phyloP scores from a whole-genome alignment of 2,797 vertebrate genomes.

The Anguilla obscura region DNA sequence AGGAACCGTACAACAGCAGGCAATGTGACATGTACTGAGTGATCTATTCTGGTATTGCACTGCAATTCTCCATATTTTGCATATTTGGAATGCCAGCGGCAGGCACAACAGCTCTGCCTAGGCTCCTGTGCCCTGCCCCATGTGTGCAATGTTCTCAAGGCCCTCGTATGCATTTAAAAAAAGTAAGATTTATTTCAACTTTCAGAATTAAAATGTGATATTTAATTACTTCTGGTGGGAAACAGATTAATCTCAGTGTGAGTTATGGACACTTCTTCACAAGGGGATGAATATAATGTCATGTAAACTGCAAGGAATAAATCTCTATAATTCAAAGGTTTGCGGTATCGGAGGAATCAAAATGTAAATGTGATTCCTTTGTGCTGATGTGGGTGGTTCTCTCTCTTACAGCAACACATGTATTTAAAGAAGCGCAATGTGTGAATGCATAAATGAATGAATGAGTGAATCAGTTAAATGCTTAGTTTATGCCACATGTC shows the following conservation, averaged over 20 bases:
- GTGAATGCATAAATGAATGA: conserved; percentile 5
- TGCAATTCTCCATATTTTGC: neutral
- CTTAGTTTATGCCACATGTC: conserved; percentile 11
- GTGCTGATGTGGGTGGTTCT: conserved; percentile 77
- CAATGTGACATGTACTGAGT: neutral
- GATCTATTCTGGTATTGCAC: neutral
- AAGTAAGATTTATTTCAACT: conserved; percentile 81
- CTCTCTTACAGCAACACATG: conserved; percentile 69
- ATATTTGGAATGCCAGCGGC: conserved; percentile 16
- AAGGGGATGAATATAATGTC: conserved; percentile 81
- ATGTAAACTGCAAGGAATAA: conserved; percentile 76
- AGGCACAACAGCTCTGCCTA: neutral
- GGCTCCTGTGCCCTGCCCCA: conserved; percentile 32
- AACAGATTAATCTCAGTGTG: conserved; percentile 75
- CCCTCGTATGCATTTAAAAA: conserved; percentile 70
- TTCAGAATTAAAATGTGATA: conserved; percentile 78
- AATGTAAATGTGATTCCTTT: conserved; percentile 82
- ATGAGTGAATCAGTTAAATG: neutral
- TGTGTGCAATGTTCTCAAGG: conserved; percentile 66
- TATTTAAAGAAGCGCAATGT: conserved; percentile 37
- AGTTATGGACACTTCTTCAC: conserved; percentile 82
- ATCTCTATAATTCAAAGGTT: conserved; percentile 84
- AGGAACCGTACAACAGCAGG: neutral
- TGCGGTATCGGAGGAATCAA: conserved; percentile 81
- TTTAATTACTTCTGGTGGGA: conserved; percentile 78